These are phyloP conservation scores for Cataglyphis cursor DNA, from an alignment of 2,888 invertebrate species.

Conservation along the genomic window DNA sequence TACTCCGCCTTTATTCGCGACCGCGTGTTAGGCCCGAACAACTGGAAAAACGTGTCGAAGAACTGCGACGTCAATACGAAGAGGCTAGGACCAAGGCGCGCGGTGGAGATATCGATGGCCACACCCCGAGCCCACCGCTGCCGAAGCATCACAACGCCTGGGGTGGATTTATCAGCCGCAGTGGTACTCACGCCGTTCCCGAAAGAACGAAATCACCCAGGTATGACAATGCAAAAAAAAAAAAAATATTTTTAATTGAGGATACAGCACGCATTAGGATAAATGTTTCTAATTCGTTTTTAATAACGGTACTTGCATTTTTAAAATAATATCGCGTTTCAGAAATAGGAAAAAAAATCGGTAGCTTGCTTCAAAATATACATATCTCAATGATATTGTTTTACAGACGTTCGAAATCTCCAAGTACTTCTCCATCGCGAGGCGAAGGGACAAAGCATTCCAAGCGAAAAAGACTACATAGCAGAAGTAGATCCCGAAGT, in stretches of 20 bases:
- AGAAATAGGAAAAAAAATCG: not conserved
- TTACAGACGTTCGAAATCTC: conserved; percentile 82
- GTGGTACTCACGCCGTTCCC: conserved; percentile 83
- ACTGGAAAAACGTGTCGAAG: conserved; percentile 92
- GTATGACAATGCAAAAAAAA: conserved; percentile 63
- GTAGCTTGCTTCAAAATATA: not conserved
- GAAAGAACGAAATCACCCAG: conserved; percentile 85
- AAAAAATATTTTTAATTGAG: conserved; percentile 1
- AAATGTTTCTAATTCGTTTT: not conserved
- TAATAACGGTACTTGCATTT: not conserved
- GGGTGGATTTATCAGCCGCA: conserved; percentile 90
- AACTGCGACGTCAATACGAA: conserved; percentile 91
- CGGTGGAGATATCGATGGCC: conserved; percentile 87
- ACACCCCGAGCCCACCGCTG: conserved; percentile 87
- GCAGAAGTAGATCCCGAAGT: conserved; percentile 86
- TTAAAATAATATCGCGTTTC: not conserved
- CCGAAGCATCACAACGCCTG: conserved; percentile 90
- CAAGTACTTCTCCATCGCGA: conserved; percentile 82
- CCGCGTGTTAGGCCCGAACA: conserved; percentile 92
- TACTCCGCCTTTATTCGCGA: conserved; percentile 94
- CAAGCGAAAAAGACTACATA: conserved; percentile 86
- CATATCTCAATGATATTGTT: not conserved
- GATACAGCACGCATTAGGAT: not conserved
- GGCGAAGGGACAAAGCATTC: conserved; percentile 83
- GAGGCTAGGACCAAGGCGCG: conserved; percentile 89